phyloP scores from a whole-genome alignment of 2,888 invertebrate species.

The Fragum fragum region DNA sequence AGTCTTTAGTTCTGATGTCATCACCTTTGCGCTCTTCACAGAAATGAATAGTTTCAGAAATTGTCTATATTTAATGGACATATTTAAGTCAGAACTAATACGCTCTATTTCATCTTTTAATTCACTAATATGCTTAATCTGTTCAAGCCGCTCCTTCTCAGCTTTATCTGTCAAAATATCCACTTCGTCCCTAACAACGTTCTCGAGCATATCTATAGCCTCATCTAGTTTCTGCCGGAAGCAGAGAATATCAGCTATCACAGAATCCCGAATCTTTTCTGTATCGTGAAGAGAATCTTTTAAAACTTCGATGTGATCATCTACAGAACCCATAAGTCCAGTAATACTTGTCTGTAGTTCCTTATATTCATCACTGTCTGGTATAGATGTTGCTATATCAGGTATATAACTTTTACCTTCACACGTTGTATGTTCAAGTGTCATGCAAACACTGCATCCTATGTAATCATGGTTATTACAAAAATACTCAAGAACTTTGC shows the following conservation, averaged over 20 bases:
- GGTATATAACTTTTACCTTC: constrained; percentile 29
- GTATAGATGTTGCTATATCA: constrained; percentile 8
- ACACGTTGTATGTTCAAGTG: constrained; percentile 6
- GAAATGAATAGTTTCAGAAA: constrained; percentile 21
- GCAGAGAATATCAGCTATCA: constrained; percentile 1
- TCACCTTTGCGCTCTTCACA: neutral
- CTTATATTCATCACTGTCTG: constrained; percentile 24
- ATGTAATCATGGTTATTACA: constrained; percentile 20
- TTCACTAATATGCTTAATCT: neutral
- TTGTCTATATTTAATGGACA: constrained; percentile 16
- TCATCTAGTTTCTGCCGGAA: constrained; percentile 10
- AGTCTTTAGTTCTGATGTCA: neutral
- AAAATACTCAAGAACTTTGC: constrained; percentile 15
- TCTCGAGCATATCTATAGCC: constrained; percentile 8
- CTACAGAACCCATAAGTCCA: neutral
- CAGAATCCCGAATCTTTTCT: neutral
- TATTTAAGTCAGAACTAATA: neutral
- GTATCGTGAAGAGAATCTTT: neutral
- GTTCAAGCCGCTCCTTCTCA: neutral
- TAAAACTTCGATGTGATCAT: neutral
- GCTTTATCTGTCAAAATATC: constrained; percentile 2
- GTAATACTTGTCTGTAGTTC: neutral
- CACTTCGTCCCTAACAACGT: constrained; percentile 16
- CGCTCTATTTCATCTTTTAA: constrained; percentile 10
- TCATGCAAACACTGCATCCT: constrained; percentile 28